These are phyloP conservation scores for Cololabis saira DNA, from an alignment of 2,113 vertebrate genomes.

Conservation along the genomic window DNA sequence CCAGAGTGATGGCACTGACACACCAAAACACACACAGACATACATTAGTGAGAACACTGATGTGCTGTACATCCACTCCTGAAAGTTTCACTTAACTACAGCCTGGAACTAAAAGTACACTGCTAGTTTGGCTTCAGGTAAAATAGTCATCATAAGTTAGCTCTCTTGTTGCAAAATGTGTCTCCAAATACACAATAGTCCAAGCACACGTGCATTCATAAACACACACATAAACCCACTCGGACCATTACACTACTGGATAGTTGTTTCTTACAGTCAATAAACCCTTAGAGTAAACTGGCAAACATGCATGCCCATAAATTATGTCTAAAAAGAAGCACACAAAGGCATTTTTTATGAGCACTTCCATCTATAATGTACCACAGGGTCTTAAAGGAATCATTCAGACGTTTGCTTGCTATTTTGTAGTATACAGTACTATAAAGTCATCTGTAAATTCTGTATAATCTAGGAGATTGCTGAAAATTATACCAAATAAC, in stretches of 20 bases:
- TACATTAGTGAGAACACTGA: not conserved
- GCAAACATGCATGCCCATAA: constrained; percentile 32
- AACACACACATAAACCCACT: constrained; percentile 27
- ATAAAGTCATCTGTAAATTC: no score
- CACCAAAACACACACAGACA: constrained; percentile 4
- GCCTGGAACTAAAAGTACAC: no score
- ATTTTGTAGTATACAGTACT: constrained; percentile 2
- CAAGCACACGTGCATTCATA: constrained; percentile 3
- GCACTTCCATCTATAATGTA: constrained; percentile 38
- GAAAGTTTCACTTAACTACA: constrained; percentile 6
- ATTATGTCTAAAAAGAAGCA: constrained; percentile 44
- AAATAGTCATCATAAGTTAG: constrained; percentile 24
- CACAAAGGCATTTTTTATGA: constrained; percentile 32
- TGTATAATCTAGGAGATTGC: no score
- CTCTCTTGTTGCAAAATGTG: constrained; percentile 12
- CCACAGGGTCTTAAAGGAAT: constrained; percentile 26
- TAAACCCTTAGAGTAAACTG: constrained; percentile 54
- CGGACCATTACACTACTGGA: constrained; percentile 50
- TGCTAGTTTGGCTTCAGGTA: constrained; percentile 36
- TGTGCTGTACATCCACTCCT: not conserved
- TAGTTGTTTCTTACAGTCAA: constrained; percentile 53
- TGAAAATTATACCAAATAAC: no score
- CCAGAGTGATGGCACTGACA: constrained; percentile 93
- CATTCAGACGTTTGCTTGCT: not conserved
- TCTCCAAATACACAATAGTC: constrained; percentile 9